These are phyloP conservation scores for Harmothoe impar DNA, from an alignment of 2,888 invertebrate species.

Conservation along the genomic window DNA sequence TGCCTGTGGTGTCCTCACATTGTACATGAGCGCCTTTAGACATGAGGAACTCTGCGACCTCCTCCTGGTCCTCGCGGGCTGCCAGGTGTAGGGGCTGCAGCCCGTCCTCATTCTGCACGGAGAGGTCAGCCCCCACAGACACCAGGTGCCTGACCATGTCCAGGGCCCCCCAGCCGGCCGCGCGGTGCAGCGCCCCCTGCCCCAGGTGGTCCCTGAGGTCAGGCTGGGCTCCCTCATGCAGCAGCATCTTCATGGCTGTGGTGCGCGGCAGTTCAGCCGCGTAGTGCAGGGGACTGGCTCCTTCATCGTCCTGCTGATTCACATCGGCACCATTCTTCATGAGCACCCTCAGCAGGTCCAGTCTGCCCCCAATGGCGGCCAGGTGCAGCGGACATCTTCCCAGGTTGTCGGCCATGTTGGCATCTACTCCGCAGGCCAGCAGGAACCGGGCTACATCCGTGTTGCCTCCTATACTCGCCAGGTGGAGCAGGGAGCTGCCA, in stretches of 20 bases:
- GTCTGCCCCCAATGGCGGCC: conserved; percentile 30
- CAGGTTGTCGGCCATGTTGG: conserved; percentile 19
- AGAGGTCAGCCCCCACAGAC: not conserved
- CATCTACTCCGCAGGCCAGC: conserved; percentile 9
- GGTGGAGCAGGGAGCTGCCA: conserved; percentile 32
- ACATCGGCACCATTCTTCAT: conserved; percentile 47
- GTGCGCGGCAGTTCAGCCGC: not conserved
- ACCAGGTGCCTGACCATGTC: conserved; percentile 2
- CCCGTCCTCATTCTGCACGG: not conserved
- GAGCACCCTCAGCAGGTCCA: conserved; percentile 12
- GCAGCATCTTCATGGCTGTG: not conserved
- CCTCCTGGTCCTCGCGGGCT: not conserved
- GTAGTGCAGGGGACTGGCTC: conserved; percentile 26
- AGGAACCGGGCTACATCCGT: conserved; percentile 22
- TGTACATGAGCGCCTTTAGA: conserved; percentile 7
- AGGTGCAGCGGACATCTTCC: conserved; percentile 35
- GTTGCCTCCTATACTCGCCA: conserved; percentile 25
- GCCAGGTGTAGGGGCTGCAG: conserved; percentile 31
- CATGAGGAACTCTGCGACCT: conserved; percentile 34
- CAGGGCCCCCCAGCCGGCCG: conserved; percentile 11
- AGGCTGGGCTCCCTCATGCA: not conserved
- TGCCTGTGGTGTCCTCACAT: not conserved
- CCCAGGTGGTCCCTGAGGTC: not conserved
- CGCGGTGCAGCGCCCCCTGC: not conserved
- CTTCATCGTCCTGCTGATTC: not conserved